Percentiles rank a stretch among this genome's conserved stretches.
These are phyloP conservation scores for Cichlasoma orientale DNA, from an alignment of 2,797 vertebrate genomes.

Conservation along the genomic window DNA sequence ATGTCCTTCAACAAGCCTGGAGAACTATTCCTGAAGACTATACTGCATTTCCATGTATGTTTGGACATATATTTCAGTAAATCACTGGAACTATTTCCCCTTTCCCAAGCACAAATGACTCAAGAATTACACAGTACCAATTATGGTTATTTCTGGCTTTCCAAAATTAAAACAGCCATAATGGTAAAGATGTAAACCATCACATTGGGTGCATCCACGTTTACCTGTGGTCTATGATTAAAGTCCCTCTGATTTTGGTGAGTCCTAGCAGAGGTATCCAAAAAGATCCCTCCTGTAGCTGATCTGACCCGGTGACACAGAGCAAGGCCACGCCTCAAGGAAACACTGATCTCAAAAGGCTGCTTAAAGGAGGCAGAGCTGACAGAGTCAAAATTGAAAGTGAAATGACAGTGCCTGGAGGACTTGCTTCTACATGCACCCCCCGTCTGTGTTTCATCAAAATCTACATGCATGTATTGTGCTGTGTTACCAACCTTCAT, in stretches of 20 bases:
- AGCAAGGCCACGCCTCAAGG: not conserved
- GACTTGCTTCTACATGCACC: not conserved
- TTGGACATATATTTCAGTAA: too few species aligned
- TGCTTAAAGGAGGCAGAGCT: not conserved
- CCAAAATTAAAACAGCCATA: not conserved
- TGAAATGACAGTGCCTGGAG: not conserved
- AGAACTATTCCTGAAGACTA: too few species aligned
- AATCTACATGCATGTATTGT: not conserved
- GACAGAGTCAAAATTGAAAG: not conserved
- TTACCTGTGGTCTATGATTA: not conserved
- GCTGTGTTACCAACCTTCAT: constrained; percentile 1
- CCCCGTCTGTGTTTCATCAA: not conserved
- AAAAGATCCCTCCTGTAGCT: not conserved
- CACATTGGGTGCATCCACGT: not conserved
- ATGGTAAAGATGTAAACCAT: too few species aligned
- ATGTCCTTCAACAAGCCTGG: too few species aligned
- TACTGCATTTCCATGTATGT: too few species aligned
- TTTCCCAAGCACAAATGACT: too few species aligned
- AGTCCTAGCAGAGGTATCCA: not conserved
- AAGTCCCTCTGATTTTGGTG: not conserved
- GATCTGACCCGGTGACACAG: not conserved
- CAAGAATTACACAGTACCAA: not conserved
- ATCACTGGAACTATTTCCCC: too few species aligned
- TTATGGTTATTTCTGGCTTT: not conserved
- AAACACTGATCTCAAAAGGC: not conserved